phyloP scores from a whole-genome alignment of 2,888 invertebrate species.

The Epiblema foenella region DNA sequence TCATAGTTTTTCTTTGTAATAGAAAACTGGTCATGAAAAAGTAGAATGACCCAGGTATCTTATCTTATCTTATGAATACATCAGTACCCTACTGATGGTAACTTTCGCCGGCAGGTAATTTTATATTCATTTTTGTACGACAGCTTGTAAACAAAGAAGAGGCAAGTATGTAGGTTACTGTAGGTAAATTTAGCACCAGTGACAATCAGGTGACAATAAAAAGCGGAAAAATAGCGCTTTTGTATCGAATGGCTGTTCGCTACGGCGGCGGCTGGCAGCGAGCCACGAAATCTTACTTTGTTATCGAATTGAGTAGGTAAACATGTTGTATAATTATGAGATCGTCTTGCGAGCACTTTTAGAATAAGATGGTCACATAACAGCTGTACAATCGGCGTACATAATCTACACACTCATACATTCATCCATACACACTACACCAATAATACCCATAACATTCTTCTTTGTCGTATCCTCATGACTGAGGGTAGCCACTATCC shows the following conservation, averaged over 20 bases:
- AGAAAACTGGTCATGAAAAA: too few relatives aligned
- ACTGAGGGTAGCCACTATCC: too few relatives aligned
- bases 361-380: not conserved
- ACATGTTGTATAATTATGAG: not conserved
- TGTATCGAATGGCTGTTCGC: conserved; percentile 1
- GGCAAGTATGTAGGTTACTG: not conserved
- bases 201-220: conserved; percentile 19
- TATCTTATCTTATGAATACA: too few relatives aligned
- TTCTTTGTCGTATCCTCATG: too few relatives aligned
- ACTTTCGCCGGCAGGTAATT: too few relatives aligned
- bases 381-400: not conserved
- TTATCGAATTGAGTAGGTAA: not conserved
- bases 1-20: too few relatives aligned
- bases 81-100: too few relatives aligned
- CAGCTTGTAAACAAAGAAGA: not conserved
- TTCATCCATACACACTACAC: not conserved
- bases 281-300: not conserved
- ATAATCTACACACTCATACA: not conserved
- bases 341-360: not conserved
- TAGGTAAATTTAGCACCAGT: conserved; percentile 7
- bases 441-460: too few relatives aligned
- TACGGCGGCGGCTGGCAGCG: conserved; percentile 5
- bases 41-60: too few relatives aligned
- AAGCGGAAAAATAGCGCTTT: conserved; percentile 9
- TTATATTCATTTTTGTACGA: not conserved